phyloP scores from a whole-genome alignment of 2,888 invertebrate species.

The Cephalotes varians region DNA sequence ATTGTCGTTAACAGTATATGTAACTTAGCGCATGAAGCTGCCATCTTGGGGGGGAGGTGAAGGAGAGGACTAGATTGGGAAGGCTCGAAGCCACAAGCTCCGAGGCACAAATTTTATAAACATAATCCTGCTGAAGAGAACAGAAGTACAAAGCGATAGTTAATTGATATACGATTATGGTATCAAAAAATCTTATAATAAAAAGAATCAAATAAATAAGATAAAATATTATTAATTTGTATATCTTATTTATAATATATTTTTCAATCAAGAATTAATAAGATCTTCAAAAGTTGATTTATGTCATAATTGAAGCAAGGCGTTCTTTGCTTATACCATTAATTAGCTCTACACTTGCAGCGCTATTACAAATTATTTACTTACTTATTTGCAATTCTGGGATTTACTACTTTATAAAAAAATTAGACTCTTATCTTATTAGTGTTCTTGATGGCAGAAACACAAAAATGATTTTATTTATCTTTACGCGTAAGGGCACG shows the following conservation, averaged over 20 bases:
- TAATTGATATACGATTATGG: background rate
- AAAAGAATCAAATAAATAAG: background rate
- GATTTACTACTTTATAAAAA: background rate
- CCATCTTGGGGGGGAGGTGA: too few relatives aligned
- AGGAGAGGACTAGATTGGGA: too few relatives aligned
- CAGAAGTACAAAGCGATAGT: background rate
- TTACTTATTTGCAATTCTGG: background rate
- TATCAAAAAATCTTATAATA: background rate
- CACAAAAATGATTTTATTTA: background rate
- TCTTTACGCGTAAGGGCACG: background rate
- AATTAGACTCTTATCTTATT: slow-evolving; percentile 12
- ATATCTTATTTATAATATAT: background rate
- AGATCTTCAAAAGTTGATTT: background rate
- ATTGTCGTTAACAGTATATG: too few relatives aligned
- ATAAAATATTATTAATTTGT: slow-evolving; percentile 1
- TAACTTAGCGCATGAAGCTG: too few relatives aligned
- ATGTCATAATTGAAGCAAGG: background rate
- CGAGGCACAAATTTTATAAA: too few relatives aligned
- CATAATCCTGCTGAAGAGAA: too few relatives aligned
- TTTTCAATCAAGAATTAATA: background rate
- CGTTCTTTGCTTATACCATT: background rate
- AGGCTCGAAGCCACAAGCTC: too few relatives aligned
- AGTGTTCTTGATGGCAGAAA: background rate
- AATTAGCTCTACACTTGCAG: background rate
- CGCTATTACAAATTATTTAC: background rate